Evolutionary conservation across 2,113 vertebrate species (phyloP).

Genomic region (Nyctereutes procyonoides): DNA sequence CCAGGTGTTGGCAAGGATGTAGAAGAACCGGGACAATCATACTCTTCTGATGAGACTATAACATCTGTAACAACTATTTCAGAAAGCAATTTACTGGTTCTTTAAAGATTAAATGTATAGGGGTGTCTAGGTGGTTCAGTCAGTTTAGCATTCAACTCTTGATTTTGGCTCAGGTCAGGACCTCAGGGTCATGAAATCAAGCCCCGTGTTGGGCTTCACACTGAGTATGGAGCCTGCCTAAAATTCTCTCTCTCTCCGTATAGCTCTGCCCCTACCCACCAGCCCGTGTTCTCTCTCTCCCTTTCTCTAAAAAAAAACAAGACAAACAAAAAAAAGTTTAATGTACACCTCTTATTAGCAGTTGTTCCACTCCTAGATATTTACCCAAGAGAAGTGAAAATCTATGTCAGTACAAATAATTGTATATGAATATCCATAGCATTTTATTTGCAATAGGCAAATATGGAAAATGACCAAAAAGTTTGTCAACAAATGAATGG

Average conservation of each 20-base stretch:
- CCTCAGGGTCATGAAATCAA: background rate
- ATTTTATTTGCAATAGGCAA: background rate
- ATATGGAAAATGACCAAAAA: background rate
- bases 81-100: background rate
- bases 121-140: background rate
- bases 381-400: background rate
- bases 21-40: background rate
- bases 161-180: background rate
- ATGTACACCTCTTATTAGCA: background rate
- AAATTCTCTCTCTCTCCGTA: background rate
- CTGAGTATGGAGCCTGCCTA: background rate
- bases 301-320: background rate
- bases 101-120: background rate
- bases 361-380: background rate
- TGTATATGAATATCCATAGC: background rate
- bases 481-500: background rate
- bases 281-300: background rate
- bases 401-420: background rate
- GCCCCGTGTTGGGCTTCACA: background rate
- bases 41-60: background rate
- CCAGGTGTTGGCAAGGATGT: background rate
- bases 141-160: background rate
- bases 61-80: background rate
- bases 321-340: background rate
- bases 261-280: background rate